Base-by-base conservation (phyloP, 64 coral and sea anemone species). In the Pocillopora verrucosa region DNA sequence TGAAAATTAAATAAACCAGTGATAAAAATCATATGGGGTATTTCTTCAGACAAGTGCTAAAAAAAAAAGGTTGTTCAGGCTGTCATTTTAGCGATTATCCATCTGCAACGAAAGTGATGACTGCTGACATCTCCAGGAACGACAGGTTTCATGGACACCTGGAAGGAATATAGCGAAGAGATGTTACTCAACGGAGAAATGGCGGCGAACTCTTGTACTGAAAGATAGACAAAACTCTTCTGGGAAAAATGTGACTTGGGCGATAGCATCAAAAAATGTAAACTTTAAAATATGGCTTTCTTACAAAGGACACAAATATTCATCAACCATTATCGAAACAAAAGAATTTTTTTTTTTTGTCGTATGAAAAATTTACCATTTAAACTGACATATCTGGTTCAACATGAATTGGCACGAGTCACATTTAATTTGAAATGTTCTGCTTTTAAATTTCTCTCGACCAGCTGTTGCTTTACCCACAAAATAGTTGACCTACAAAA, bases 71-170 rank as follows among this genome's bases (percentile, higher is more conserved):
- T 56, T 57, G 41, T 67, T 83, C 67, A 30, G 30, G 30, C 30
- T 70, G 67, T 83, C 26, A 22, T 34, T 70, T 38, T 16, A 12
- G n/a, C 26, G 36, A 38, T 45, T 56, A 16, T 61, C 36, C 82
- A 85, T 70, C 82, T 85, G 82, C 38, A 70, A 24, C 25, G 22
- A 70, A 24, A 70, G 11, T 26, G 67, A 70, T 70, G 67, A 51
- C 63, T 17, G 5, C 4, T 85, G 82, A 41, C 22, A 72, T n/a
- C 61, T 79, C 56, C 57, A 59, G 59, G 24, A 51, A 22, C 24
- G 56, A 24, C 56, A 22, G 67, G 67, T 24, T 70, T 11, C 67
- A 22, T n/a, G n/a, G 25, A 11, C 67, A 70, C 67, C 67, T 70
- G 67, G 19, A 70, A 70, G 5, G 67, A 70, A 15, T 15, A n/a